Base-by-base conservation (phyloP, 2,888 invertebrate species). In the Allolobophora icterica region DNA sequence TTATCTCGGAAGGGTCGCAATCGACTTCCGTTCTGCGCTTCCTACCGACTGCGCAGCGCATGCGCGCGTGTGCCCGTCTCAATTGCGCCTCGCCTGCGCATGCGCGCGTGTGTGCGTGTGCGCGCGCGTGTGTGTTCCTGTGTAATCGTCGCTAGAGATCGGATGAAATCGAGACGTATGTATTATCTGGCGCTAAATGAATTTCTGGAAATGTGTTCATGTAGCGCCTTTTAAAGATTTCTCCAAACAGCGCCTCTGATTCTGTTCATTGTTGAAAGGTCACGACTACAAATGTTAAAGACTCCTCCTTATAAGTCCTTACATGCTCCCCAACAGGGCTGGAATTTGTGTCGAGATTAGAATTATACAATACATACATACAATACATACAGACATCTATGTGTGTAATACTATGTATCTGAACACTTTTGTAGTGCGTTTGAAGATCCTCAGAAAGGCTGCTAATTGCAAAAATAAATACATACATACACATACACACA, bases 1-100 rank as follows among this genome's bases (percentile, higher is more conserved):
- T 58, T 71, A 71, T 90, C 90, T 38, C 42, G 89, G 52, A 89
- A 89, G 87, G 35, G 87, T 87, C 87, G 38, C 87, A 24, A 87
- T 87, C 38, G 87, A 87, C 87, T 87, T 87, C 87, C 87, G 87
- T 0, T 11, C 38, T 0, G 8, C 30, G n/a, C 71, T 71, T 71
- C 71, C 71, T 71, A 71, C 71, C n/a, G 52, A 71, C 71, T 17
- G 71, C 71, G 71, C 71, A 71, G 71, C 71, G 71, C 71, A n/a
- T 71, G 71, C n/a, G 71, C n/a, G 71, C 71, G 71, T 13, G 71
- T 71, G 71, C n/a, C n/a, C n/a, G n/a, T n/a, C n/a, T n/a, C n/a
- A n/a, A n/a, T n/a, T n/a, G n/a, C n/a, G n/a, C n/a, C n/a, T n/a
- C n/a, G n/a, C n/a, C n/a, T n/a, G 71, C n/a, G 8, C 30, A 24